A percentile compares a stretch with the other conserved stretches of the same genome.
Evolutionary conservation across 2,888 invertebrate genomes (phyloP).

Genomic region (Lycia hirtaria): DNA sequence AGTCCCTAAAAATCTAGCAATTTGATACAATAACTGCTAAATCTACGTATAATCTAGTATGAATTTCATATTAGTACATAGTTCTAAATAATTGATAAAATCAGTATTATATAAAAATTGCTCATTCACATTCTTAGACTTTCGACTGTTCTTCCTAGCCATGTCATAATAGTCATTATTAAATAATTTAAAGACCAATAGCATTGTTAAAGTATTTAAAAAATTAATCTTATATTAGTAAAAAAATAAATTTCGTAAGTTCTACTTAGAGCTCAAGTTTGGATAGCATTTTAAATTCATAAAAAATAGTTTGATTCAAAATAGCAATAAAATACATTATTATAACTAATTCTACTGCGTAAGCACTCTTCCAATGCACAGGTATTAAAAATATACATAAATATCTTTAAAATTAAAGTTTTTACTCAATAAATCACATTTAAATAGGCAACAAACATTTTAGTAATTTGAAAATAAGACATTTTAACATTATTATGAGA

Average conservation of each 20-base stretch:
- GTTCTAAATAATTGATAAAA: slow-evolving; percentile 30
- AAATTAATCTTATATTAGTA: slow-evolving; percentile 62
- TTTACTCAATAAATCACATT: slow-evolving; percentile 13
- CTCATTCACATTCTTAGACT: slow-evolving; percentile 64
- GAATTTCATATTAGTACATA: slow-evolving; percentile 29
- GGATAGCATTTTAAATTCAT: slow-evolving; percentile 61
- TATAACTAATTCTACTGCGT: slow-evolving; percentile 55
- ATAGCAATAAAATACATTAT: slow-evolving; percentile 72
- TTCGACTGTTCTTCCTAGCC: slow-evolving; percentile 66
- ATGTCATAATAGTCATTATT: slow-evolving; percentile 62
- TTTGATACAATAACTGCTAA: slow-evolving; percentile 9
- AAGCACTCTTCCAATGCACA: slow-evolving; percentile 64
- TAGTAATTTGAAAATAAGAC: not conserved
- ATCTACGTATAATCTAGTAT: slow-evolving; percentile 14
- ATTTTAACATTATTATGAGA: too few relatives aligned
- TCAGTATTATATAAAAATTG: slow-evolving; percentile 55
- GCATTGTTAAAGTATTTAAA: slow-evolving; percentile 73
- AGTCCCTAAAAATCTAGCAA: not conserved
- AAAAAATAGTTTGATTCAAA: slow-evolving; percentile 49
- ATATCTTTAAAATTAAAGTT: slow-evolving; percentile 28
- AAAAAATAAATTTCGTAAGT: slow-evolving; percentile 60
- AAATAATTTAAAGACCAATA: slow-evolving; percentile 81
- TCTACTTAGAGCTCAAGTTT: slow-evolving; percentile 64
- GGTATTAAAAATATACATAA: slow-evolving; percentile 30
- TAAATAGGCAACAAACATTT: not conserved